phyloP scores from a whole-genome alignment of 37 sponge, comb jelly and placozoan genomes.

The Cladorhizidae sp. region DNA sequence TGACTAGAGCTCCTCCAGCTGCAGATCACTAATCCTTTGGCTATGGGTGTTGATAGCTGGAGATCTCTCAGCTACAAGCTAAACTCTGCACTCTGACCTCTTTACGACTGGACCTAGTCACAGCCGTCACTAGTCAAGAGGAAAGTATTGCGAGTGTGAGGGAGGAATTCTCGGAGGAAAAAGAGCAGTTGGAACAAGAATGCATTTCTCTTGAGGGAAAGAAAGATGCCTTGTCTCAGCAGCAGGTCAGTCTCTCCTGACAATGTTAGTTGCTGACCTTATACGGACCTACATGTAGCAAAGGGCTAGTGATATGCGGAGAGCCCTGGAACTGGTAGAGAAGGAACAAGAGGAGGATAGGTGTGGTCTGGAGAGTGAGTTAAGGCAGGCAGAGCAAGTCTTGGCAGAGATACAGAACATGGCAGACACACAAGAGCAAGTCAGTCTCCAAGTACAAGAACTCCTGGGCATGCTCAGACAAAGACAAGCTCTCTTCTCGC shows the following conservation, averaged over 20 bases:
- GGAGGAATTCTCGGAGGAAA: constrained; percentile 41
- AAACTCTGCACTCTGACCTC: constrained; percentile 20
- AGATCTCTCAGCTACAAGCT: constrained; percentile 36
- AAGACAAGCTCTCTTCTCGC: not conserved
- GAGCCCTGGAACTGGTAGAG: not conserved
- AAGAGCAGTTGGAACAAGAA: constrained; percentile 1
- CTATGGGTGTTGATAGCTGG: constrained; percentile 11
- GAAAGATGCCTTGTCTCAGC: not conserved
- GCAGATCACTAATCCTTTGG: too few relatives aligned
- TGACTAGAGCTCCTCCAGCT: too few relatives aligned
- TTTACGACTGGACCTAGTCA: not conserved
- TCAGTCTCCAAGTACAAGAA: not conserved
- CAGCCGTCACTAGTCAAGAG: constrained; percentile 20
- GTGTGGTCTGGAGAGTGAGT: not conserved
- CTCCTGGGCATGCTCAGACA: not conserved
- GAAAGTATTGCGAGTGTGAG: constrained; percentile 14
- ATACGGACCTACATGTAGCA: not conserved
- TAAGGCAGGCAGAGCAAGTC: not conserved
- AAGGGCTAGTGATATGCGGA: not conserved
- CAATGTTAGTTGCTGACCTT: not conserved
- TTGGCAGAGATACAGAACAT: not conserved
- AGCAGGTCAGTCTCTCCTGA: not conserved
- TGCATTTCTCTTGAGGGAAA: not conserved
- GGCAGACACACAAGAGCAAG: not conserved
- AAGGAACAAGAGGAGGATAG: not conserved